Evolutionary conservation across 2,113 vertebrate species (phyloP), one percentile per base, ranked within the genome.

Genomic region (Cepphus grylle): DNA sequence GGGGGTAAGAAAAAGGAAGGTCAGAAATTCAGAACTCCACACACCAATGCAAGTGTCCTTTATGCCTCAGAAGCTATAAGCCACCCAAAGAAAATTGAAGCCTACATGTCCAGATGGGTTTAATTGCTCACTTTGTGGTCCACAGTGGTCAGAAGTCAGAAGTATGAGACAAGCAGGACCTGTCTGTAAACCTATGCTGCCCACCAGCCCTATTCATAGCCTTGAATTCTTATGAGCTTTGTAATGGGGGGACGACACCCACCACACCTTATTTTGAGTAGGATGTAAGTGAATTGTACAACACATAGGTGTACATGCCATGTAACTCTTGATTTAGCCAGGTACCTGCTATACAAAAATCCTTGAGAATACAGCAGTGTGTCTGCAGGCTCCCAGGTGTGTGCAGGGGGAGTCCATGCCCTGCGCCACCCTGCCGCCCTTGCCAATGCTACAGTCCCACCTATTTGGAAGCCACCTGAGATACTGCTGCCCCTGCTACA

Each of bases 121-220:
- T 45, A 86, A 63, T 15, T 74, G 30, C 15, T 67, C 2, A 1
- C 27, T 92, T 50, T 49, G 40, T 3, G 3, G 17, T 30, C 61
- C 70, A 47, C 27, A 53, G 15, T 4, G 4, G 77, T 34, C 34
- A 70, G 53, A 38, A 56, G 23, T 18, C 43, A 86, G 59, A 71
- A 56, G 8, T 49, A 25, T 4, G 3, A 74, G 34, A 70, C 20
- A n/a, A 43, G 34, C 13, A 43, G 53, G 45, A 65, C 12, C 29
- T 0, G 0, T 32, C 40, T 84, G 26, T 47, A 77, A 92, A 85
- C 25, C 45, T 38, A 6, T 47, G 27, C 26, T 0, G 0, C 30
- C 36, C 21, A 29, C 19, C 4, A 1, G 71, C 45, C 11, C 38
- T 23, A 16, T 59, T 61, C 16, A 3, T 9, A 66, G 45, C 34